Base-by-base conservation (phyloP, 1,140 invertebrate species). In the Orchesella cincta region DNA sequence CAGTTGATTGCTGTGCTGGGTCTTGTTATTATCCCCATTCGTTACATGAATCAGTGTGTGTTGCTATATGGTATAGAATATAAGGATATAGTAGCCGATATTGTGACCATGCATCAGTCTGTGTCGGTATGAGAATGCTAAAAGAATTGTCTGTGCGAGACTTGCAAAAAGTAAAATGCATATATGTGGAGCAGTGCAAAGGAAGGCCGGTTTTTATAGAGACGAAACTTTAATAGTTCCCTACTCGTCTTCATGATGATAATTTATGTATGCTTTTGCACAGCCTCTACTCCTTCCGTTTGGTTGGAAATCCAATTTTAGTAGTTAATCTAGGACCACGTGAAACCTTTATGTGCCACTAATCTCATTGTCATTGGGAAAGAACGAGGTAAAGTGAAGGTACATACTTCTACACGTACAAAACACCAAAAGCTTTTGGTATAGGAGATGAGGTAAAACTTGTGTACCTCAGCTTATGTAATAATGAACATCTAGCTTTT, bases 271-370 rank as follows among this genome's bases (percentile, higher is more conserved):
- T 67, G 62, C 28, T 33, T 67, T 26, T 31, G 62, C 31, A 29
- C 62, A 8, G 29, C 8, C n/a, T 67, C 31, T 33, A 12, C 62
- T 67, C 14, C 62, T 67, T 67, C 62, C 62, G 29, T 67, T 67
- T 14, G 3, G 2, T 67, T 33, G 28, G 31, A 29, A 67, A 67
- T 67, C 62, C 62, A 67, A 67, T 67, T 67, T 67, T 31, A 67
- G 28, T 33, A 67, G 62, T 33, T 67, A 67, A 67, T 67, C 62
- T 67, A 67, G 31, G 62, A 67, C 62, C 31, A 67, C 62, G 12
- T 67, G 62, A 67, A 67, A 67, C 62, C 12, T 67, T 33, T 57
- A 57, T 57, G 52, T 57, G 52, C 52, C 52, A 57, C 52, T 57
- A 57, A 67, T 33, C 62, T 33, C 31, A 67, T 67, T 67, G 26